Base-by-base conservation (phyloP, 2,113 vertebrate species). In the Phylloscopus whistleri region DNA sequence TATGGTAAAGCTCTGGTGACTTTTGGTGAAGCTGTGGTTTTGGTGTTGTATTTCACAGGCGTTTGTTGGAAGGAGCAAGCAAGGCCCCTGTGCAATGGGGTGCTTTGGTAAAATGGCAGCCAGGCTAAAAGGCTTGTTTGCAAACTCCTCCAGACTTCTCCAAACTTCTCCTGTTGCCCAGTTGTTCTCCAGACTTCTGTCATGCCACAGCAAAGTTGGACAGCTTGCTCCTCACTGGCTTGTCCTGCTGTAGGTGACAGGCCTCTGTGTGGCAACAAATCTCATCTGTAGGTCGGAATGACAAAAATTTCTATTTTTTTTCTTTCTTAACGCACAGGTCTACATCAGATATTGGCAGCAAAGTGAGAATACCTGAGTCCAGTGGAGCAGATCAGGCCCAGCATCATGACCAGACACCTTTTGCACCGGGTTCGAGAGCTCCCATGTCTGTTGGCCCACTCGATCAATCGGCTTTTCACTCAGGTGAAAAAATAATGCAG, bases 291-390 rank as follows among this genome's bases (percentile, higher is more conserved):
- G 46, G 31, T 72, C 46, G 93, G 62, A 87, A 78, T 56, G 68
- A 78, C 48, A 30, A 49, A 88, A 89, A 31, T 67, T 70, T 88
- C 39, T 28, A 7, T 30, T 44, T 49, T 49, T 62, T 72, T 63
- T 28, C 26, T 87, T 77, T 82, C 72, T 58, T 74, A 72, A 90
- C 16, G 1, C 59, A 79, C 96, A 99, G 99, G 96, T 99, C 99
- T 86, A 99, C 99, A 16, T 99, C 99, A 55, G 99, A 99, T 97
- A 98, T 99, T 75, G 98, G 98, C 94, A 98, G 98, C 95, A 99
- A 99, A 97, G 98, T 97, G 90, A 98, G 98, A 94, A 97, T 98
- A 96, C 97, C 98, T 10, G 98, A 99, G 92, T 98, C 98, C 43
- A 96, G 97, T 41, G 98, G 98, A 59, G 96, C 97, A 35, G 99